Conservation (phyloP, 2,888 invertebrate genomes). For the Caenorhabditis panamensis region DNA sequence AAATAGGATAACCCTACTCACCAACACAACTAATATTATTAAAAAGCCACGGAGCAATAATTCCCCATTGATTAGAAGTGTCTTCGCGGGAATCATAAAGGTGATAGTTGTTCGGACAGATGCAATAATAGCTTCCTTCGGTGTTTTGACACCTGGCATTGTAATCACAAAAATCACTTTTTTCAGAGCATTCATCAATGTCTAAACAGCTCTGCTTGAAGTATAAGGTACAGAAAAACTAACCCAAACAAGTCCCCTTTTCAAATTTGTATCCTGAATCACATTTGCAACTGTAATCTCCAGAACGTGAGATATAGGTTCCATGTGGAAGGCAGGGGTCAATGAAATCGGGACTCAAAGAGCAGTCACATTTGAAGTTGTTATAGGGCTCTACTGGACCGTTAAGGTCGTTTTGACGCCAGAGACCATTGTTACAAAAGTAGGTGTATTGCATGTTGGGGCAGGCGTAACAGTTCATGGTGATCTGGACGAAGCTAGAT, state of each 20-base stretch:
- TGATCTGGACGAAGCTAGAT: slow-evolving; percentile 15
- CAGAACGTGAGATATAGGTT: neutral
- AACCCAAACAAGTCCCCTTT: slow-evolving; percentile 20
- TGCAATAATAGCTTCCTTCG: slow-evolving; percentile 14
- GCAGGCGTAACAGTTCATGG: slow-evolving; percentile 22
- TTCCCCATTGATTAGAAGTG: neutral
- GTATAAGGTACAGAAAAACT: neutral
- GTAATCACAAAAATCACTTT: slow-evolving; percentile 25
- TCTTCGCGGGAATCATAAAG: slow-evolving; percentile 1
- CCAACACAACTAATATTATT: slow-evolving; percentile 35
- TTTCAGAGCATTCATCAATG: slow-evolving; percentile 40
- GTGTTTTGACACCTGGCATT: slow-evolving; percentile 23
- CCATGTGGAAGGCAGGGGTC: slow-evolving; percentile 43
- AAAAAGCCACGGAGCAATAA: neutral
- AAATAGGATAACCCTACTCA: too few species aligned
- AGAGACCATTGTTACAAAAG: slow-evolving; percentile 28
- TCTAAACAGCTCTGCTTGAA: slow-evolving; percentile 10
- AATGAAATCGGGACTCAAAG: neutral
- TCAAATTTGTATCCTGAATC: slow-evolving; percentile 35
- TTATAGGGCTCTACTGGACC: too few species aligned
- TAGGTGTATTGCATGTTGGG: neutral
- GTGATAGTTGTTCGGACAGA: slow-evolving; percentile 20
- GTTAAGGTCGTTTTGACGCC: slow-evolving; percentile 8
- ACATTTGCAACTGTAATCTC: slow-evolving; percentile 34
- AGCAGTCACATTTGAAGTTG: neutral